Percentiles rank a stretch among this genome's conserved stretches.
These are phyloP conservation scores for Galago senegalensis DNA, from an alignment of 2,797 vertebrate species.

Conservation along the genomic window DNA sequence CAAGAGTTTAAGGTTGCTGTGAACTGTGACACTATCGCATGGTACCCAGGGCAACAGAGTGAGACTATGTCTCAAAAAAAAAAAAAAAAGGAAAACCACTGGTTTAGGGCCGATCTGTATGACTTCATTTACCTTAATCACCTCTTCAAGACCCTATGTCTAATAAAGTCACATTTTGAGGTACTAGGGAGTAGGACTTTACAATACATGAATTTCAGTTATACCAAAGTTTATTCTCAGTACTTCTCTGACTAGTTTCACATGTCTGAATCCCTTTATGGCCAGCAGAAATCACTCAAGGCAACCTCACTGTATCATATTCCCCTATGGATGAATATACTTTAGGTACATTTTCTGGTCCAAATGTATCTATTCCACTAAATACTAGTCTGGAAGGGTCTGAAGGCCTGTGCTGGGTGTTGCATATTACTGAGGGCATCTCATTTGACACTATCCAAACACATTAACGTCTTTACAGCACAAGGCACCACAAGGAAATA, in stretches of 20 bases:
- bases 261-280: slow-evolving; percentile 44
- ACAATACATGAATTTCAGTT: background rate
- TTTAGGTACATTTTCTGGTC: background rate
- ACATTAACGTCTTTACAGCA: background rate
- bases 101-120: background rate
- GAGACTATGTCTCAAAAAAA: too few species aligned
- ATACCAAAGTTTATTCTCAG: background rate
- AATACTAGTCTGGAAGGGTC: background rate
- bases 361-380: slow-evolving; percentile 14
- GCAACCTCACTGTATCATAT: background rate
- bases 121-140: background rate
- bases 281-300: background rate
- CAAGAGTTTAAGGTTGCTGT: too few species aligned
- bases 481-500: background rate
- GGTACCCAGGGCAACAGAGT: too few species aligned
- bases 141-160: background rate
- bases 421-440: background rate
- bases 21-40: too few species aligned
- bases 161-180: background rate
- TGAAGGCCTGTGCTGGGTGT: background rate
- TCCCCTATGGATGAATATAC: background rate
- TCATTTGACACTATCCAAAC: background rate
- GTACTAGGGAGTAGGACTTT: background rate
- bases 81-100: background rate
- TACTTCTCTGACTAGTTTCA: background rate